These are phyloP conservation scores for Heliangelus exortis DNA, from an alignment of 2,797 vertebrate species.

Conservation along the genomic window DNA sequence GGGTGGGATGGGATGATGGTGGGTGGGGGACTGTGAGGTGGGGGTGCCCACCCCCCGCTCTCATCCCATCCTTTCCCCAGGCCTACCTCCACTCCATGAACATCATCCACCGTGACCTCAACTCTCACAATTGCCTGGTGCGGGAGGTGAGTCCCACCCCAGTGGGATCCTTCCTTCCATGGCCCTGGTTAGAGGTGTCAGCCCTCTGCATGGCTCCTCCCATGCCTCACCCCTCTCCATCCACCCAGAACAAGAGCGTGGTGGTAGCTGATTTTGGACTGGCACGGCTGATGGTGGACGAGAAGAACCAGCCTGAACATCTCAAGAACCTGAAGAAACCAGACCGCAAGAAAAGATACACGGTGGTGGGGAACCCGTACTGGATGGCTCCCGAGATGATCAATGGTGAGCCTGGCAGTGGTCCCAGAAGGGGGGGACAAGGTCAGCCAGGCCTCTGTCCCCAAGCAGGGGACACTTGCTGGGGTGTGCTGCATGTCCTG, in stretches of 20 bases:
- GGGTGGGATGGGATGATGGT: not conserved
- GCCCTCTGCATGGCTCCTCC: too few species aligned
- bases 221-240: not conserved
- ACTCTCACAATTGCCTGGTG: constrained; percentile 98
- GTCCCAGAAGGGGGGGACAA: fast-evolving
- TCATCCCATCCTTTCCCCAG: constrained; percentile 69
- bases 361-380: constrained; percentile 97
- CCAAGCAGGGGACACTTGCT: not conserved
- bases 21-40: fast-evolving
- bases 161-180: fast-evolving
- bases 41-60: not conserved
- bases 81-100: constrained; percentile 98
- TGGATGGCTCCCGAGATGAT: constrained; percentile 99
- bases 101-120: constrained; percentile 97
- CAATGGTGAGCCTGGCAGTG: constrained; percentile 81
- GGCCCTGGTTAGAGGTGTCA: fast-evolving
- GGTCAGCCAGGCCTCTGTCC: not conserved
- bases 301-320: constrained; percentile 87
- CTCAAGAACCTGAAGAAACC: constrained; percentile 87
- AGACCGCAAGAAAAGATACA: constrained; percentile 95
- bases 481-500: not conserved
- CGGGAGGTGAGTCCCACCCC: constrained; percentile 85
- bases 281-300: constrained; percentile 92
- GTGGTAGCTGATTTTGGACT: constrained; percentile 97
- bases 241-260: constrained; percentile 89